Evolutionary conservation across 37 sponge, comb jelly and placozoan species (phyloP), one percentile per base, ranked within the genome.

Genomic region (Amphimedon queenslandica): DNA sequence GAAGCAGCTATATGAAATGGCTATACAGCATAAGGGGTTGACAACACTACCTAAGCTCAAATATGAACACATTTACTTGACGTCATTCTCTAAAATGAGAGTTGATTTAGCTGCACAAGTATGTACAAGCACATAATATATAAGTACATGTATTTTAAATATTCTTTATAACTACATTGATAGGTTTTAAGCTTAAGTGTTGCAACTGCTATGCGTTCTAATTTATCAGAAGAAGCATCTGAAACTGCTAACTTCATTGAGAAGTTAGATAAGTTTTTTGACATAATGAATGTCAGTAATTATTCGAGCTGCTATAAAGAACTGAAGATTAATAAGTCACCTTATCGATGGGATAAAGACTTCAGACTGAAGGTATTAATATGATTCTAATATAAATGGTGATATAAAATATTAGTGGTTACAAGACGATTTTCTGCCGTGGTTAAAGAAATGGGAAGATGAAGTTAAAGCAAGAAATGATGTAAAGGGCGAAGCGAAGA

Each of bases 171-270:
- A n/a, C n/a, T n/a, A n/a, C n/a, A n/a, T n/a, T n/a, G n/a, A 8
- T 69, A 69, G 70, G 70, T 69, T 20, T 38, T 69, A 28, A 69
- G 70, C 27, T 24, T 42, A 37, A 69, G 47, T 42, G 70, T 69
- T 28, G 40, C 70, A 36, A 37, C 4, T 10, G 42, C 28, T 21
- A 40, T 69, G 21, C 28, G 27, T 28, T 38, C 41, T 40, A 20
- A 42, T 28, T 69, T 36, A 42, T 42, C 47, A 23, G 70, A 40
- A 37, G 40, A 34, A 27, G 70, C 70, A 20, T 23, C 28, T 41
- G 70, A 69, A 39, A 69, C 70, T 41, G 70, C 70, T 1, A 24
- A 69, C 23, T 69, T 36, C 63, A 61, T 61, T 16, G 42, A n/a
- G n/a, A n/a, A n/a, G n/a, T n/a, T n/a, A n/a, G n/a, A n/a, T n/a